Evolutionary conservation across 2,113 vertebrate genomes (phyloP).

Genomic region (Noturus placidus): DNA sequence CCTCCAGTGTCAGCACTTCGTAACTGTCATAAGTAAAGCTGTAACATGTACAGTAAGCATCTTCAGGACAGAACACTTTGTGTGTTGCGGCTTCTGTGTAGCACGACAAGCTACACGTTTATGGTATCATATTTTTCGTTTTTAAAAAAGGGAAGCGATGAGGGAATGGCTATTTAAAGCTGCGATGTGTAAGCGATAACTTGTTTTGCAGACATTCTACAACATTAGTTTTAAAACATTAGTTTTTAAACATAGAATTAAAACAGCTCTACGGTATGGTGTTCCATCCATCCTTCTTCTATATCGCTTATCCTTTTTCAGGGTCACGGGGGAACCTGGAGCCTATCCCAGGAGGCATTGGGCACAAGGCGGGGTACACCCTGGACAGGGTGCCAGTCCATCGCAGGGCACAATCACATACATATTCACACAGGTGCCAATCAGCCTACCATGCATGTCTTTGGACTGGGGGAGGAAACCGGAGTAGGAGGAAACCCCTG

Average conservation of each 20-base stretch:
- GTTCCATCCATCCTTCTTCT: too few species aligned
- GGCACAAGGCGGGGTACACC: too few species aligned
- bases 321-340: too few species aligned
- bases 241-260: background rate
- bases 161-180: background rate
- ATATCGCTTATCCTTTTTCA: too few species aligned
- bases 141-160: background rate
- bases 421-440: too few species aligned
- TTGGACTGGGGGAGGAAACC: too few species aligned
- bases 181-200: background rate
- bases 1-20: background rate
- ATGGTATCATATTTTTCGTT: background rate
- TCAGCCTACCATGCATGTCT: too few species aligned
- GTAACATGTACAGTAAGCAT: background rate
- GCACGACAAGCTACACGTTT: background rate
- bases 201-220: background rate
- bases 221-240: background rate
- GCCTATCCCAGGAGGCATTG: too few species aligned
- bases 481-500: too few species aligned
- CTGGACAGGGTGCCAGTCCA: too few species aligned
- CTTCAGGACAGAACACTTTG: background rate
- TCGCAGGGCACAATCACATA: too few species aligned
- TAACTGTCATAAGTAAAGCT: background rate
- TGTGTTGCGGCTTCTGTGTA: background rate
- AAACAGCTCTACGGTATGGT: background rate